Evolutionary conservation across 1,140 invertebrate species (phyloP).

Genomic region (Formica exsecta): DNA sequence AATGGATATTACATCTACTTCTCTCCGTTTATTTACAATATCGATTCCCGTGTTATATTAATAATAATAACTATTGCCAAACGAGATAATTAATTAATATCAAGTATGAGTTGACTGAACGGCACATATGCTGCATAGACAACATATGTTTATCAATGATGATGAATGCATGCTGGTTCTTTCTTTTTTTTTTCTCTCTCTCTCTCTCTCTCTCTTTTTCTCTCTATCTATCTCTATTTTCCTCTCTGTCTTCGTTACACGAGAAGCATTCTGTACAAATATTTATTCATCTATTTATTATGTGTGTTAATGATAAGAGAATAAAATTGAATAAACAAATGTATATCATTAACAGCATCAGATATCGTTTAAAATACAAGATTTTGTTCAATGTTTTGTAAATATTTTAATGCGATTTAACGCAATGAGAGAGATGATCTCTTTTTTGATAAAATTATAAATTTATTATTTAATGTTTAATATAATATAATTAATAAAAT

Average conservation of each 20-base stretch:
- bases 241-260: neutral
- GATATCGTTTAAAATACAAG: neutral
- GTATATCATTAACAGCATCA: constrained; percentile 6
- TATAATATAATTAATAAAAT: neutral
- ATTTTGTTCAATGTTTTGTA: constrained; percentile 5
- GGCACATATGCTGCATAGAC: neutral
- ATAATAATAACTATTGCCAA: neutral
- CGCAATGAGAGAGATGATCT: neutral
- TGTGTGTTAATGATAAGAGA: constrained; percentile 8
- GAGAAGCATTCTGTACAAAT: neutral
- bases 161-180: neutral
- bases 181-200: too few relatives aligned
- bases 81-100: constrained; percentile 53
- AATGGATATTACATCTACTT: neutral
- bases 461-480: neutral
- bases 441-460: constrained; percentile 10
- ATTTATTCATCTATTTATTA: constrained; percentile 39
- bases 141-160: constrained; percentile 28
- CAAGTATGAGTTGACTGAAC: neutral
- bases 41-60: neutral
- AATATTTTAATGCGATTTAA: constrained; percentile 25
- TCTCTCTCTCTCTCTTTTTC: neutral
- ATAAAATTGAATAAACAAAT: constrained; percentile 17
- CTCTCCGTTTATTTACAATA: neutral
- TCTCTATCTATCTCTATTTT: neutral